A percentile compares a stretch with the other conserved stretches of the same genome.
These are phyloP conservation scores for Myioborus melanocephalus DNA, from an alignment of 2,797 vertebrate genomes.

Conservation along the genomic window DNA sequence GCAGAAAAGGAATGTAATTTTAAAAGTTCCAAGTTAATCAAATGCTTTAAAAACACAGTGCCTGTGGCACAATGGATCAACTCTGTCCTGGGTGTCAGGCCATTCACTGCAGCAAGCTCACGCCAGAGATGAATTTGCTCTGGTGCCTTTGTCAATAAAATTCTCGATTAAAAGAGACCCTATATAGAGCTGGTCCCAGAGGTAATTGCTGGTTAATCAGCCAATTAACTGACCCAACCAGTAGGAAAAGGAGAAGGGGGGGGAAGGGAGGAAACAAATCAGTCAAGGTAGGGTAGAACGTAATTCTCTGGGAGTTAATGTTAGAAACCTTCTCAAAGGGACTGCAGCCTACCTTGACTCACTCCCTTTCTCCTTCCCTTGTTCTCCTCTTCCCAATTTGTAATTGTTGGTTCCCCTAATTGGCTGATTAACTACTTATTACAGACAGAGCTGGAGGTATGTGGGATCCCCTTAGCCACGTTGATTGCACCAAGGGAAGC, in stretches of 20 bases:
- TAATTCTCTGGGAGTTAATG: slow-evolving; percentile 64
- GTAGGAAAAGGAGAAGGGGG: slow-evolving; percentile 58
- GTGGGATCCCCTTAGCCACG: not conserved
- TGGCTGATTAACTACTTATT: slow-evolving; percentile 74
- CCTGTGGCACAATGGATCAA: not conserved
- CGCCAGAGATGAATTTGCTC: slow-evolving; percentile 42
- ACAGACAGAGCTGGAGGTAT: slow-evolving; percentile 40
- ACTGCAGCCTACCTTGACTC: slow-evolving; percentile 72
- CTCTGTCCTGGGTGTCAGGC: not conserved
- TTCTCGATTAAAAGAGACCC: slow-evolving; percentile 54
- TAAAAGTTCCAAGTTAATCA: not conserved
- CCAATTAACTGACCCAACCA: slow-evolving; percentile 75
- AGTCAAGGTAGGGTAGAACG: slow-evolving; percentile 65
- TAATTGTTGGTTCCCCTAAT: slow-evolving; percentile 73
- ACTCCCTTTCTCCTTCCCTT: slow-evolving; percentile 50
- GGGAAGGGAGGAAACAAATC: slow-evolving; percentile 55
- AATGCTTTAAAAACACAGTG: slow-evolving; percentile 37
- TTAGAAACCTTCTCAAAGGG: slow-evolving; percentile 67
- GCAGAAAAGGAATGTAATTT: slow-evolving; percentile 21
- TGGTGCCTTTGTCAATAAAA: slow-evolving; percentile 69
- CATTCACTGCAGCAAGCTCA: not conserved
- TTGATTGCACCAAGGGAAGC: slow-evolving; percentile 16
- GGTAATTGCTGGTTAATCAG: slow-evolving; percentile 78
- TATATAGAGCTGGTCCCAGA: slow-evolving; percentile 45
- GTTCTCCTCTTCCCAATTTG: slow-evolving; percentile 57